Evolutionary conservation across 2,113 vertebrate species (phyloP).

Genomic region (Chloropsis cyanopogon): DNA sequence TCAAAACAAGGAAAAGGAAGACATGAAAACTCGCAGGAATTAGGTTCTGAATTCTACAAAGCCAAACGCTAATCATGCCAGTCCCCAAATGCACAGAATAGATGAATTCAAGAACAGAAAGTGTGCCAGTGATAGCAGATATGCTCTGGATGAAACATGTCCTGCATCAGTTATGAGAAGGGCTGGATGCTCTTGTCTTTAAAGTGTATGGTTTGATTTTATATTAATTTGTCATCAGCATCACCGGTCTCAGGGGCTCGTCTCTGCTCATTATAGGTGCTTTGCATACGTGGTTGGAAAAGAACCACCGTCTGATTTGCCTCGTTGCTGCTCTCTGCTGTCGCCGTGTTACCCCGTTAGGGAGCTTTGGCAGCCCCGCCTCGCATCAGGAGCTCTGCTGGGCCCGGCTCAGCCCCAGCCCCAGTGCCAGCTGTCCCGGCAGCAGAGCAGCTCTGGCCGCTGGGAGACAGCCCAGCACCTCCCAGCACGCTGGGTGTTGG

Average conservation of each 20-base stretch:
- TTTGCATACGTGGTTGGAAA: background rate
- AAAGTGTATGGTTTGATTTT: constrained; percentile 56
- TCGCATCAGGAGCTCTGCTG: rapidly evolving
- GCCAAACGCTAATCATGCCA: constrained; percentile 8
- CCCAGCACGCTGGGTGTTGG: background rate
- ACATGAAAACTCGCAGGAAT: constrained; percentile 8
- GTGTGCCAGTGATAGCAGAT: background rate
- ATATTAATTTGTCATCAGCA: constrained; percentile 52
- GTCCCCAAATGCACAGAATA: constrained; percentile 17
- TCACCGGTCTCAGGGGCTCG: background rate
- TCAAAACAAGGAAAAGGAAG: constrained; percentile 21
- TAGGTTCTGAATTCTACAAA: constrained; percentile 33
- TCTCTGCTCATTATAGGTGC: constrained; percentile 30
- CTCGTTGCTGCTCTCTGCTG: constrained; percentile 1
- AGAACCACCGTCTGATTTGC: background rate
- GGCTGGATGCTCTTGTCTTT: constrained; percentile 41
- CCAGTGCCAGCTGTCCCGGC: rapidly evolving
- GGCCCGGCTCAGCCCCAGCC: background rate
- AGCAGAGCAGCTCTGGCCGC: rapidly evolving
- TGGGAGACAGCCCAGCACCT: background rate
- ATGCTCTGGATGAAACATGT: constrained; percentile 28
- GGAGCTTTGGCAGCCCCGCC: background rate
- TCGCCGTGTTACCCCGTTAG: background rate
- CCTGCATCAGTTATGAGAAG: constrained; percentile 46
- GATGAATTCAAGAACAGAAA: constrained; percentile 53